phyloP scores from a whole-genome alignment of 1,140 invertebrate genomes.

The Marisa cornuarietis region DNA sequence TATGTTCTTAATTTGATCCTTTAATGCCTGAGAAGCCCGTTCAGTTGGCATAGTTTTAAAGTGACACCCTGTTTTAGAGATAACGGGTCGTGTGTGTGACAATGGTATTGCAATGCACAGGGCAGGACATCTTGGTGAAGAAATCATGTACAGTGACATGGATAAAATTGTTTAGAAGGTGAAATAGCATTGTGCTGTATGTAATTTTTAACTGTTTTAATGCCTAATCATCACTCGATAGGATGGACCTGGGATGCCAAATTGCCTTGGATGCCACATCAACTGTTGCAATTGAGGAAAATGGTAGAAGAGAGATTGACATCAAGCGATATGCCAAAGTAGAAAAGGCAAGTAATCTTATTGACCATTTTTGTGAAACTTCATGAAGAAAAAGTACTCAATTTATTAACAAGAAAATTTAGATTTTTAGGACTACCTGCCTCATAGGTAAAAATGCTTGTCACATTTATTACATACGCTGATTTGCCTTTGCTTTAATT shows the following conservation, averaged over 20 bases:
- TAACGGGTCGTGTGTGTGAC: neutral
- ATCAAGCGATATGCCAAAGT: conserved; percentile 99
- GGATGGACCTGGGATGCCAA: conserved; percentile 88
- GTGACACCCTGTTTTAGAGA: no score
- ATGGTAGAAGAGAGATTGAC: conserved; percentile 93
- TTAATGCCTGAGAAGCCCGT: neutral
- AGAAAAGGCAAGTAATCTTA: conserved; percentile 76
- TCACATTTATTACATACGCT: no score
- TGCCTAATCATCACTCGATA: conserved; percentile 19
- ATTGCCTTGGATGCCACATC: conserved; percentile 95
- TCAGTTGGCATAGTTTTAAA: neutral
- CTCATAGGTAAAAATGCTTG: no score
- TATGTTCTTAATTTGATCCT: no score
- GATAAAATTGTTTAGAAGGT: neutral
- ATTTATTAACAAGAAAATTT: no score
- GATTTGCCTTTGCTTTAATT: no score
- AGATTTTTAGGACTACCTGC: no score
- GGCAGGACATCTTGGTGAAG: no score
- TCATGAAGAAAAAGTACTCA: no score
- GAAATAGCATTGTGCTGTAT: neutral
- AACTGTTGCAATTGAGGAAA: conserved; percentile 88
- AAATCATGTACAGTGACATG: neutral
- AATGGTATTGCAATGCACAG: neutral
- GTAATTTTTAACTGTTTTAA: no score
- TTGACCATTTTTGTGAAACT: neutral